phyloP scores from a whole-genome alignment of 2,797 vertebrate genomes.

The Pseudomugil tenellus region DNA sequence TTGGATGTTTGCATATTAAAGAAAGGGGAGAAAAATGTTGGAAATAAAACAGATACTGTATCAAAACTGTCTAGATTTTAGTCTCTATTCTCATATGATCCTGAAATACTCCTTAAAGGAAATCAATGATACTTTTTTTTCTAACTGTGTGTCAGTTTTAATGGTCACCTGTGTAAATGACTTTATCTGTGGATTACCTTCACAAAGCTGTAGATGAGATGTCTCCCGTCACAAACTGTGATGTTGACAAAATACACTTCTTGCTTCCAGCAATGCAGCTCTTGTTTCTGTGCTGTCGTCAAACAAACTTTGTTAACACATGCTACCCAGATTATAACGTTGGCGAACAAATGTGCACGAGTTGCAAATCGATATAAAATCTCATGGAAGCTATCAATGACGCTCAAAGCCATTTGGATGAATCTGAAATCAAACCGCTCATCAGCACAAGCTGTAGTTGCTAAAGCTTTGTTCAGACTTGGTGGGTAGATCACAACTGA shows the following conservation, averaged over 20 bases:
- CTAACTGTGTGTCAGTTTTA: slow-evolving; percentile 6
- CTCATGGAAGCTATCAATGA: not conserved
- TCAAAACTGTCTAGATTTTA: slow-evolving; percentile 4
- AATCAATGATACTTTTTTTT: not conserved
- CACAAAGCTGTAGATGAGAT: slow-evolving; percentile 12
- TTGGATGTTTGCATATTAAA: slow-evolving; percentile 24
- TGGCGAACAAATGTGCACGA: not conserved
- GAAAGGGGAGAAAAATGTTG: not conserved
- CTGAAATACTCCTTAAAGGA: slow-evolving; percentile 7
- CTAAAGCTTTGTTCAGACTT: not conserved
- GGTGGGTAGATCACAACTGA: not conserved
- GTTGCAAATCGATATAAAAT: not conserved
- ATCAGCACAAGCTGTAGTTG: not conserved
- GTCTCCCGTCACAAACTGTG: slow-evolving; percentile 39
- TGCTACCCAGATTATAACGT: not conserved
- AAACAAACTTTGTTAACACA: slow-evolving; percentile 15
- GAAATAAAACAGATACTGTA: slow-evolving; percentile 4
- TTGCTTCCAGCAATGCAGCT: not conserved
- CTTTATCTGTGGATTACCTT: slow-evolving; percentile 19
- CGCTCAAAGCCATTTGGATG: not conserved
- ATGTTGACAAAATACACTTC: slow-evolving; percentile 49
- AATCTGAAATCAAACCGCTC: not conserved
- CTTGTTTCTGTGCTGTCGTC: slow-evolving; percentile 5
- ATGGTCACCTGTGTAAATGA: not conserved
- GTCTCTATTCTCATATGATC: not conserved